Percentiles rank a stretch among this genome's conserved stretches.
Evolutionary conservation across 2,888 invertebrate species (phyloP).

Genomic region (Dryomyza anilis): DNA sequence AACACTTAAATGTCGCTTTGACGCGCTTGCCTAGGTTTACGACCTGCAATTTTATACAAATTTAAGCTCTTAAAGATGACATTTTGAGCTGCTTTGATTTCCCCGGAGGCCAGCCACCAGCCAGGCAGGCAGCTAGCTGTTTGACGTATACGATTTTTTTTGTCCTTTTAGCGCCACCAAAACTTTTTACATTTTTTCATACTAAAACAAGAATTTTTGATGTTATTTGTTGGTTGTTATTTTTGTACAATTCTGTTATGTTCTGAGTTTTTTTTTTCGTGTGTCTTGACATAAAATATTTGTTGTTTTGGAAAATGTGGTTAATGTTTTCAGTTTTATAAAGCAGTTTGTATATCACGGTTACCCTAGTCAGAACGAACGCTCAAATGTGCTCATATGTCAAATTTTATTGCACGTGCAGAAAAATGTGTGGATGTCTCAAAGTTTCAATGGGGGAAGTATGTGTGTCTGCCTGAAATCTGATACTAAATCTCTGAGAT

Average conservation of each 20-base stretch:
- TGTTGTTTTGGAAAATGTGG: constrained; percentile 13
- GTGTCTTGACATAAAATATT: constrained; percentile 21
- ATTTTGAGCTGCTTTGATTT: constrained; percentile 60
- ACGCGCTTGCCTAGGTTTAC: constrained; percentile 44
- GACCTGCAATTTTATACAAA: constrained; percentile 56
- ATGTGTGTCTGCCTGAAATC: no score
- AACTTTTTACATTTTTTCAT: no score
- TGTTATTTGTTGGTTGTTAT: no score
- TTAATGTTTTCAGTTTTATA: constrained; percentile 17
- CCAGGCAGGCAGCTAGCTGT: no score
- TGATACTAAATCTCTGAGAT: no score
- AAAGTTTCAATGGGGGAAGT: not conserved
- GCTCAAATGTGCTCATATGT: constrained; percentile 46
- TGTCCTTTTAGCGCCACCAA: no score
- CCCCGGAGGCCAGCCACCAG: constrained; percentile 42
- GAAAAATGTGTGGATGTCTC: constrained; percentile 29
- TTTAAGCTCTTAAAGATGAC: constrained; percentile 59
- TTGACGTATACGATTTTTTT: no score
- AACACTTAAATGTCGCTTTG: constrained; percentile 31
- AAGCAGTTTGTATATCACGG: no score
- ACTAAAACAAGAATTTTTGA: no score
- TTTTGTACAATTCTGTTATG: no score
- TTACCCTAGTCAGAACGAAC: constrained; percentile 41
- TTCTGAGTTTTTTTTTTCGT: no score
- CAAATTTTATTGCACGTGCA: constrained; percentile 55